Conservation (phyloP, 1,140 invertebrate genomes). For the Zaprionus africanus region DNA sequence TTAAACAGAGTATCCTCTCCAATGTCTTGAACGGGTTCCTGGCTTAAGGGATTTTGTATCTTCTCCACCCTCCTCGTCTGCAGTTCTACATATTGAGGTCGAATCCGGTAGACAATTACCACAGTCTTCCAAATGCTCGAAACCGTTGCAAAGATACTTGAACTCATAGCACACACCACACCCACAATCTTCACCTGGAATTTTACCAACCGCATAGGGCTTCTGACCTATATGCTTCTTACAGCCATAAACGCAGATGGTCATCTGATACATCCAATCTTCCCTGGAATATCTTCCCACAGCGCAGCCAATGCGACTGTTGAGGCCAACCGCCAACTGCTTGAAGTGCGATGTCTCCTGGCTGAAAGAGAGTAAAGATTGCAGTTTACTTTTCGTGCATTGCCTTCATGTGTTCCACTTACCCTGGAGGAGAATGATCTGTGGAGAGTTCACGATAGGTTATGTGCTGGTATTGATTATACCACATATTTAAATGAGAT, state of each 20-base stretch:
- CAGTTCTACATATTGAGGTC: too few species aligned
- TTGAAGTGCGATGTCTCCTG: neutral
- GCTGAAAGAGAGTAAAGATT: neutral
- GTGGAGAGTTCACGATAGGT: neutral
- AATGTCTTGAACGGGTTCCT: too few species aligned
- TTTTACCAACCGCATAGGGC: neutral
- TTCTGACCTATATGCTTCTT: too few species aligned
- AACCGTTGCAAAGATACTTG: neutral
- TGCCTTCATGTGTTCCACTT: neutral
- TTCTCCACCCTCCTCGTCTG: fast-evolving
- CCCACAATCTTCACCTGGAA: neutral
- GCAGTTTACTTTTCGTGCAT: neutral
- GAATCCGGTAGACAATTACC: too few species aligned
- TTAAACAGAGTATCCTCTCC: too few species aligned
- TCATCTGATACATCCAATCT: neutral
- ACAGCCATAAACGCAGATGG: neutral
- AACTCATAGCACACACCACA: neutral
- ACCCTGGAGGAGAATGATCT: neutral
- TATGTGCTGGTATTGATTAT: neutral
- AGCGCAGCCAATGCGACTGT: neutral
- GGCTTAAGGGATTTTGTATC: too few species aligned
- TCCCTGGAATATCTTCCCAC: neutral
- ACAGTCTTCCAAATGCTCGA: too few species aligned
- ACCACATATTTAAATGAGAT: neutral
- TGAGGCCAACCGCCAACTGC: neutral